Evolutionary conservation across 2,797 vertebrate genomes (phyloP).

Genomic region (Anas bernieri): DNA sequence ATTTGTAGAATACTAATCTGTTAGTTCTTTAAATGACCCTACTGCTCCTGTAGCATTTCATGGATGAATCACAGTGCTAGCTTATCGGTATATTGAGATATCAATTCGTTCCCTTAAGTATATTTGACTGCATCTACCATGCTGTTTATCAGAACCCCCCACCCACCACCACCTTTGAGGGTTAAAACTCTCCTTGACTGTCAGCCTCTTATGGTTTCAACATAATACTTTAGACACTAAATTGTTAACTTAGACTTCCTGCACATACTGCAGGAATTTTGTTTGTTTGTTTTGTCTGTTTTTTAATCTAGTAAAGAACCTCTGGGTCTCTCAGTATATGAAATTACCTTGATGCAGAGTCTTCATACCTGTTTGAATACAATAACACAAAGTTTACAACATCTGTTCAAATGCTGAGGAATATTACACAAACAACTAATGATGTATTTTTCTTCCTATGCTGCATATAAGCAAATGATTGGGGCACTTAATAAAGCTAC

Average conservation of each 20-base stretch:
- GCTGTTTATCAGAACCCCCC: not conserved
- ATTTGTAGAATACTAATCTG: too few relatives aligned
- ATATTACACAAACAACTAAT: not conserved
- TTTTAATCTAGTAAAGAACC: not conserved
- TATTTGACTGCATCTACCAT: too few relatives aligned
- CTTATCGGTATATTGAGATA: too few relatives aligned
- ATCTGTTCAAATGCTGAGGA: not conserved
- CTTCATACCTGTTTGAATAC: not conserved
- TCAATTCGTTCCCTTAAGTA: too few relatives aligned
- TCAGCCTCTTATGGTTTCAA: not conserved
- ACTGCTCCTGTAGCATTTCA: too few relatives aligned
- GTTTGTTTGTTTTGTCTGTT: not conserved
- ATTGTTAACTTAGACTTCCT: not conserved
- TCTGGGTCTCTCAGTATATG: not conserved
- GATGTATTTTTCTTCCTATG: not conserved
- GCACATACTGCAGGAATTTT: not conserved
- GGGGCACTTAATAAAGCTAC: not conserved
- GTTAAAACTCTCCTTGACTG: not conserved
- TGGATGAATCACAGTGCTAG: too few relatives aligned
- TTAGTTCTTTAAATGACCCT: too few relatives aligned
- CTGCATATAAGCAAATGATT: not conserved
- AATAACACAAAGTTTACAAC: not conserved
- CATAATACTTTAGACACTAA: not conserved
- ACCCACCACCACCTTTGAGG: not conserved
- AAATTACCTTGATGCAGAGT: not conserved